These are phyloP conservation scores for Limnephilus rhombicus DNA, from an alignment of 2,888 invertebrate genomes.

Conservation along the genomic window DNA sequence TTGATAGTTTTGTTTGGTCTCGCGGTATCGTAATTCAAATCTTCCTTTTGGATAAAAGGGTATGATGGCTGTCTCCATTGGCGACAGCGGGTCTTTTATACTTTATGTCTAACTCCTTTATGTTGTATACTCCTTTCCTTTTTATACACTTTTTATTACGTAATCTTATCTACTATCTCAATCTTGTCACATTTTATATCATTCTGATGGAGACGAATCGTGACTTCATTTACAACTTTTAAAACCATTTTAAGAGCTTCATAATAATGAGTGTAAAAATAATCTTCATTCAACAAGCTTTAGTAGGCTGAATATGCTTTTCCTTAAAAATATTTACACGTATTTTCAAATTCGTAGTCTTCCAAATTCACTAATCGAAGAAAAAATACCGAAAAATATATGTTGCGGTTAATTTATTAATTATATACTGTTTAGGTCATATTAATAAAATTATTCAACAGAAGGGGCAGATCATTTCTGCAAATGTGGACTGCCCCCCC, in stretches of 20 bases:
- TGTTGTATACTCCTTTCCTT: neutral
- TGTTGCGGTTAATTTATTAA: too few species aligned
- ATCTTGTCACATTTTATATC: neutral
- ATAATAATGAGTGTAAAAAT: neutral
- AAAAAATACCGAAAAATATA: too few species aligned
- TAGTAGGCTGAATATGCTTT: too few species aligned
- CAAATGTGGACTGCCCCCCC: too few species aligned
- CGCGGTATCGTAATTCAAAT: constrained; percentile 45
- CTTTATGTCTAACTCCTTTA: neutral
- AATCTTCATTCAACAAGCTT: neutral
- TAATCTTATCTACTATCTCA: neutral
- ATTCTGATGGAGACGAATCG: neutral
- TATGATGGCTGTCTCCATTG: constrained; percentile 30
- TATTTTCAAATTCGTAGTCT: too few species aligned
- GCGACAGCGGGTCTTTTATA: constrained; percentile 16
- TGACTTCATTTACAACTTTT: neutral
- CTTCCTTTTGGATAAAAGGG: constrained; percentile 42
- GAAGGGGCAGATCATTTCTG: too few species aligned
- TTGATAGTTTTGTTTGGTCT: constrained; percentile 45
- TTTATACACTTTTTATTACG: constrained; percentile 4
- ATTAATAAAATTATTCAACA: too few species aligned
- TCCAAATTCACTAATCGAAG: too few species aligned
- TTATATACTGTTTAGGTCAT: too few species aligned
- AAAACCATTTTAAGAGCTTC: neutral
- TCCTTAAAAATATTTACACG: too few species aligned